phyloP scores from a whole-genome alignment of 2,888 invertebrate genomes.

The Ditula angustiorana region DNA sequence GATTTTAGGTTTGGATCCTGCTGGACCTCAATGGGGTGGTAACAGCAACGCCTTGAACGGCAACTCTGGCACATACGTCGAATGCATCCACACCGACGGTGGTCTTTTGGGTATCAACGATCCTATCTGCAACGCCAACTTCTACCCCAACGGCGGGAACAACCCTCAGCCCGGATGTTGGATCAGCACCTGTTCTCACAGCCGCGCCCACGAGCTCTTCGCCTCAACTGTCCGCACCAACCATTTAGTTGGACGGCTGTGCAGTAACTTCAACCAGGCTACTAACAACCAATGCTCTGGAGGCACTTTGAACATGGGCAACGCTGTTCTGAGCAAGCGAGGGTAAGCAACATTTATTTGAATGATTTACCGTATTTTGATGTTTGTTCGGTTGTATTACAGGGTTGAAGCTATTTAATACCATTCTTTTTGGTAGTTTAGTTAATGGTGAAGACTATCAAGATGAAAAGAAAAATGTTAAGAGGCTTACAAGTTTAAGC shows the following conservation, averaged over 20 bases:
- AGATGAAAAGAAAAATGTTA: too few relatives aligned
- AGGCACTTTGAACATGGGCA: constrained; percentile 37
- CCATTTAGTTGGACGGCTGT: constrained; percentile 43
- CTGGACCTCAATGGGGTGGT: constrained; percentile 45
- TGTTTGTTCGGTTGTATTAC: too few relatives aligned
- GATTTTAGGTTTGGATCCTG: constrained; percentile 48
- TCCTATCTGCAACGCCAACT: constrained; percentile 45
- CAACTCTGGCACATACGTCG: constrained; percentile 46
- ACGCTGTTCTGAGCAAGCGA: constrained; percentile 28
- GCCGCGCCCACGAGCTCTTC: constrained; percentile 43
- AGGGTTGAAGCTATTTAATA: too few relatives aligned
- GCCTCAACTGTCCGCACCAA: constrained; percentile 44
- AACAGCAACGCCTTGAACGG: constrained; percentile 40
- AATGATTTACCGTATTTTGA: neutral
- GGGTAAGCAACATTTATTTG: constrained; percentile 29
- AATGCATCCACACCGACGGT: constrained; percentile 49
- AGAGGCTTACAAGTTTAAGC: too few relatives aligned
- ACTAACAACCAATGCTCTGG: constrained; percentile 35
- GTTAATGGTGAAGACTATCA: too few relatives aligned
- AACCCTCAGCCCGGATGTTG: constrained; percentile 47
- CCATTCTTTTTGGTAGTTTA: too few relatives aligned
- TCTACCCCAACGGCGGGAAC: constrained; percentile 48
- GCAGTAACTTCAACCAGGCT: constrained; percentile 41
- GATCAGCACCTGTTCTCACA: constrained; percentile 47
- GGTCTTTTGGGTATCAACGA: constrained; percentile 45